Evolutionary conservation across 1,140 invertebrate species (phyloP).

Genomic region (Lasioglossum albipes): DNA sequence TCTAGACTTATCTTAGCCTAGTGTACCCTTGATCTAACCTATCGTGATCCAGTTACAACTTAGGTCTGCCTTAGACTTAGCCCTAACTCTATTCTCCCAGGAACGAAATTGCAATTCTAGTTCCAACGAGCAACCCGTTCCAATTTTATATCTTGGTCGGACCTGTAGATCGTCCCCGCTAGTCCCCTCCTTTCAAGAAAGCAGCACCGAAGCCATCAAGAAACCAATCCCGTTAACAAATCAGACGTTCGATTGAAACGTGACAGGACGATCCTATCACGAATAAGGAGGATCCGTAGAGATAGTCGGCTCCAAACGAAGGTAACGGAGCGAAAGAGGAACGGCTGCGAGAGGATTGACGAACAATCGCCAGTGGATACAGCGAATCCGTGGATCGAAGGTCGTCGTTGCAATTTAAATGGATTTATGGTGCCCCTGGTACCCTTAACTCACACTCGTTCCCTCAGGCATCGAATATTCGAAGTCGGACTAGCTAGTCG

Average conservation of each 20-base stretch:
- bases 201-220: too few species aligned
- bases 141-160: too few species aligned
- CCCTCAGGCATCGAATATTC: constrained; percentile 53
- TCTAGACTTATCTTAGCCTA: too few species aligned
- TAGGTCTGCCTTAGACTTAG: too few species aligned
- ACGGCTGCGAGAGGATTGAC: constrained; percentile 6
- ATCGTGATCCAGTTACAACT: too few species aligned
- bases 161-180: too few species aligned
- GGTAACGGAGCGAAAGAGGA: constrained; percentile 37
- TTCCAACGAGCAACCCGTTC: too few species aligned
- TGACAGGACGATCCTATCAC: not conserved
- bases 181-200: too few species aligned
- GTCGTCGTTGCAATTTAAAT: constrained; percentile 68
- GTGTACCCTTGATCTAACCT: too few species aligned
- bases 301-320: not conserved
- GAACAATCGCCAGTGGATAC: constrained; percentile 54
- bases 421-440: constrained; percentile 68
- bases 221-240: not conserved
- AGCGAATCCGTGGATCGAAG: constrained; percentile 60
- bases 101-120: too few species aligned
- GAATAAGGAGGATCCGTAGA: not conserved
- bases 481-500: constrained; percentile 5
- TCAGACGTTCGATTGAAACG: not conserved
- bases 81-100: too few species aligned
- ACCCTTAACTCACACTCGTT: constrained; percentile 62